Base-by-base conservation (phyloP, 2,888 invertebrate genomes). In the Salpingus planirostris region DNA sequence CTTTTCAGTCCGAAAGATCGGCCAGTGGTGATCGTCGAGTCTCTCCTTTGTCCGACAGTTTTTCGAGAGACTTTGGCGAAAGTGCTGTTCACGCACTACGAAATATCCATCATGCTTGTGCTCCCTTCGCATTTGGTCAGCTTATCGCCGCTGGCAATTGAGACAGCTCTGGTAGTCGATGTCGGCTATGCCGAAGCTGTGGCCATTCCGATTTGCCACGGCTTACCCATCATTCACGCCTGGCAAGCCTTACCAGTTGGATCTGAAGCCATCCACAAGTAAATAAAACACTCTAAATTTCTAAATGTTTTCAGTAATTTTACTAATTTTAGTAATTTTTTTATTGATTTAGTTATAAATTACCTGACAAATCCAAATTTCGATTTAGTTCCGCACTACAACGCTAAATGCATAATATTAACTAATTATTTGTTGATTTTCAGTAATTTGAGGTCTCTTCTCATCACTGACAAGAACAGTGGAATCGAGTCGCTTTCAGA, bases 1-100 rank as follows among this genome's bases (percentile, higher is more conserved):
- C 69, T 93, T 27, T 82, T 92, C 25, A 95, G 88, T 57, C 93
- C 96, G 0, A 93, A 95, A 64, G 95, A 92, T 53, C 74, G 92
- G 12, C 82, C 88, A 59, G 80, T 97, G 18, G 83, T 97, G 3
- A 73, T 97, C 15, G 81, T 96, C 11, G 97, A 97, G 65, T 92
- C 90, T 3, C 68, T 93, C 7, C 71, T 96, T 11, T 80, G 84
- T 15, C 84, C 79, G 2, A 85, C 88, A 1, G 63, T 78, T 31
- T 83, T 92, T 57, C 70, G 93, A 37, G 86, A 95, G 54, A 85
- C 85, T 0, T 67, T 97, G 6, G 93, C 93, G 0, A 85, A 84
- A 61, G 92, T 90, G 4, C 40, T 96, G n/a, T 95, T 90, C 59
- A 72, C 76, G 33, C 93, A 95, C 60, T 96, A 86, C 67, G 93